Percentiles rank a stretch among this genome's conserved stretches.
These are phyloP conservation scores for Lagodon rhomboides DNA, from an alignment of 2,797 vertebrate species.

Conservation along the genomic window DNA sequence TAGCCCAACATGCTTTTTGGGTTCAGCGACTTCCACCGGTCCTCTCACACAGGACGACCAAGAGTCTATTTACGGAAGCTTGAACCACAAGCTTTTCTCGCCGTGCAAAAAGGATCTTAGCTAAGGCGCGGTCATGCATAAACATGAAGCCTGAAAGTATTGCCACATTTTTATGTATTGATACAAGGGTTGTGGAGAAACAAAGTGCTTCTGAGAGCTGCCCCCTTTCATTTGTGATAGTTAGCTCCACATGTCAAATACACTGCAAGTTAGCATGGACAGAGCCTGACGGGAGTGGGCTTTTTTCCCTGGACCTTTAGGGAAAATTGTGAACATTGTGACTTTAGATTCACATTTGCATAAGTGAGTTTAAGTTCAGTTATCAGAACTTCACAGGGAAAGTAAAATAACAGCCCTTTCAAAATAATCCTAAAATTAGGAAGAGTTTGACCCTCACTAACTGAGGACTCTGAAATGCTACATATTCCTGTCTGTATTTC, in stretches of 20 bases:
- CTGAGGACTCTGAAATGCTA: slow-evolving; percentile 14
- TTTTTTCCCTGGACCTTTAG: slow-evolving; percentile 47
- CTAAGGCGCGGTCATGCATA: slow-evolving; percentile 77
- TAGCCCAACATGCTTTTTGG: slow-evolving; percentile 68
- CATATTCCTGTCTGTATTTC: slow-evolving; percentile 39
- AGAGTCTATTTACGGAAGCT: slow-evolving; percentile 71
- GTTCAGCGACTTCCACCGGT: slow-evolving; percentile 64
- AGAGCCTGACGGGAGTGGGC: slow-evolving; percentile 49
- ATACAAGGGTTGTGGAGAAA: slow-evolving; percentile 65
- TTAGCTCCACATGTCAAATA: slow-evolving; percentile 74
- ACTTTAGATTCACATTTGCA: slow-evolving; percentile 56
- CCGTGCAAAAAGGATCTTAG: slow-evolving; percentile 63
- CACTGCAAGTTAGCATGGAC: slow-evolving; percentile 47
- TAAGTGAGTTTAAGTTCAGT: slow-evolving; percentile 55
- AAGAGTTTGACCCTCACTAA: slow-evolving; percentile 52
- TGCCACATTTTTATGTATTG: slow-evolving; percentile 73
- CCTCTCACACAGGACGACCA: slow-evolving; percentile 58
- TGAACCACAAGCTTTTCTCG: slow-evolving; percentile 73
- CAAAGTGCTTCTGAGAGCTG: slow-evolving; percentile 68
- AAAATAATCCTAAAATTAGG: slow-evolving; percentile 57
- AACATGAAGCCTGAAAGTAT: slow-evolving; percentile 75
- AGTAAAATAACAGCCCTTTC: slow-evolving; percentile 43
- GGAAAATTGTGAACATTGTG: slow-evolving; percentile 46
- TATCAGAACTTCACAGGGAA: slow-evolving; percentile 50
- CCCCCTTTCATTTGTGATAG: slow-evolving; percentile 62